Evolutionary conservation across 1,140 invertebrate species (phyloP).

Genomic region (Hyles vespertilio): DNA sequence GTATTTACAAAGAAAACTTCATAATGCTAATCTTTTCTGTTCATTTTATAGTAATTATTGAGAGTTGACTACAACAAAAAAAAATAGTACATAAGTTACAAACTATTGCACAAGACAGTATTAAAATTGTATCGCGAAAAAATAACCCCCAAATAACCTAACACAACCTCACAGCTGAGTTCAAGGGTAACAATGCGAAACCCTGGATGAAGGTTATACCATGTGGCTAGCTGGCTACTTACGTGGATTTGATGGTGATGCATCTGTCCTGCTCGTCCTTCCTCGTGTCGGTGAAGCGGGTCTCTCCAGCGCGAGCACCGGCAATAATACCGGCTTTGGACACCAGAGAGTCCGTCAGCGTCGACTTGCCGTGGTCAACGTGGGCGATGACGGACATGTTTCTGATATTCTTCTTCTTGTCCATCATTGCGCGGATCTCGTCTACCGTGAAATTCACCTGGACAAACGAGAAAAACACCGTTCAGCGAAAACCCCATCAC

Average conservation of each 20-base stretch:
- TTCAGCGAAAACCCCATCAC: conserved; percentile 39
- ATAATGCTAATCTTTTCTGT: too few species aligned
- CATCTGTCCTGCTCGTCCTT: conserved; percentile 99
- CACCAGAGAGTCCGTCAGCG: conserved; percentile 98
- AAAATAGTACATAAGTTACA: too few species aligned
- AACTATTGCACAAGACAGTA: too few species aligned
- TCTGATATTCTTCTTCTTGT: conserved; percentile 99
- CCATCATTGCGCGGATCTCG: conserved; percentile 99
- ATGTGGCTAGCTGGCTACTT: conserved; percentile 74
- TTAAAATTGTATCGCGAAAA: too few species aligned
- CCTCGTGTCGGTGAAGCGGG: conserved; percentile 98
- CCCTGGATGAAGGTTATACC: conserved; percentile 12
- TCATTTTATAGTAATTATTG: neutral
- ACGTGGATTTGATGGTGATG: conserved; percentile 99
- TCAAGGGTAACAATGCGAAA: neutral
- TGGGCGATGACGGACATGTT: conserved; percentile 99
- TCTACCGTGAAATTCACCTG: conserved; percentile 99
- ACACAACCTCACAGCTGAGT: neutral
- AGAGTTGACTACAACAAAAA: too few species aligned
- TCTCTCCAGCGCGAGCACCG: conserved; percentile 98
- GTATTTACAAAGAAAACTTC: too few species aligned
- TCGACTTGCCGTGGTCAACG: conserved; percentile 99
- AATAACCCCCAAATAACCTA: too few species aligned
- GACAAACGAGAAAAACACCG: conserved; percentile 60
- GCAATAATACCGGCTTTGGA: conserved; percentile 99